phyloP scores from a whole-genome alignment of 2,797 vertebrate species.

The Sciurus carolinensis region DNA sequence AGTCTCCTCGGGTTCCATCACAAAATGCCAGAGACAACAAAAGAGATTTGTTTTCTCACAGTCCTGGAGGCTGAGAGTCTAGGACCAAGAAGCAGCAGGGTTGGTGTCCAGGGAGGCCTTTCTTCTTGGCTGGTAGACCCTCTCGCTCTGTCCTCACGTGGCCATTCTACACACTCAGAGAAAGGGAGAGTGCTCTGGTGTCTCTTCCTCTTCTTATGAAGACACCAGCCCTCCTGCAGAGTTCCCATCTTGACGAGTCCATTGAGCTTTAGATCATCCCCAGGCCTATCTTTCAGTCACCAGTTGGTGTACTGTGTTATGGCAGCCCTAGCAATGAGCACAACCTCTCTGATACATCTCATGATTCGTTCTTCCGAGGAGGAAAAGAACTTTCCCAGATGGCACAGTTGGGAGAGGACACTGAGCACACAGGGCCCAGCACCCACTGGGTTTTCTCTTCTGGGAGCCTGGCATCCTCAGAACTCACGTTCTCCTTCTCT shows the following conservation, averaged over 20 bases:
- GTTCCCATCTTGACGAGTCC: neutral
- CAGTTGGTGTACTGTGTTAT: neutral
- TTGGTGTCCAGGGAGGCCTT: neutral
- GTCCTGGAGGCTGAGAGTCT: neutral
- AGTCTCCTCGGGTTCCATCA: too few relatives aligned
- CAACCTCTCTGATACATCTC: neutral
- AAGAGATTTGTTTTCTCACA: neutral
- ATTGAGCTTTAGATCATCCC: too few relatives aligned
- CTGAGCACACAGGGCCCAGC: rapidly evolving
- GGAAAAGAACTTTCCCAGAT: neutral
- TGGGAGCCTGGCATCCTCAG: rapidly evolving
- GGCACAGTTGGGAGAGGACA: neutral
- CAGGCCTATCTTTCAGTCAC: neutral
- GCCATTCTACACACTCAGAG: neutral
- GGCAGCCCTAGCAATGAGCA: neutral
- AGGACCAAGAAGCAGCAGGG: neutral
- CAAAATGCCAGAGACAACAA: neutral
- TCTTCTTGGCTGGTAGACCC: neutral
- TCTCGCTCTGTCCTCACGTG: rapidly evolving
- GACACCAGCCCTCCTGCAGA: neutral
- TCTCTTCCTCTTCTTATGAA: neutral
- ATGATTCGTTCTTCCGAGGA: neutral
- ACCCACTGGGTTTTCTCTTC: neutral
- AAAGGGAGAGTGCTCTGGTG: too few relatives aligned
- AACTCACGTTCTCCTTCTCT: neutral